phyloP scores from a whole-genome alignment of 1,140 invertebrate species.

The Anastrepha obliqua region DNA sequence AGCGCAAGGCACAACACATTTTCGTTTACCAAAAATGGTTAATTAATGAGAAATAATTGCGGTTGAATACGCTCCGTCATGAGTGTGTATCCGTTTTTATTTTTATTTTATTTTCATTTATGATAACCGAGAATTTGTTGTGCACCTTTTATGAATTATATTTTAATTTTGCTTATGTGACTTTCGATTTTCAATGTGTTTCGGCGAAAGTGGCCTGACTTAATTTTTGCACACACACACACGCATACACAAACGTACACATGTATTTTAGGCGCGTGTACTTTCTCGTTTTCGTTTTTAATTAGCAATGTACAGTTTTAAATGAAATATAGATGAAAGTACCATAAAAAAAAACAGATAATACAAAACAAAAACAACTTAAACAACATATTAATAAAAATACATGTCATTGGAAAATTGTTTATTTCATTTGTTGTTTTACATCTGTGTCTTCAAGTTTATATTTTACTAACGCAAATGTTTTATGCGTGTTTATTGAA shows the following conservation, averaged over 20 bases:
- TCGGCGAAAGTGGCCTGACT: not conserved
- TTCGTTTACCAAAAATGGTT: not conserved
- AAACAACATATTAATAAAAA: not conserved
- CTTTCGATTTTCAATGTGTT: not conserved
- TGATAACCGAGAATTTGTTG: not conserved
- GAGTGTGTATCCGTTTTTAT: not conserved
- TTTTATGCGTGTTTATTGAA: conserved; percentile 21
- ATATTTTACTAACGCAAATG: conserved; percentile 35
- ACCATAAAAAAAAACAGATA: conserved; percentile 37
- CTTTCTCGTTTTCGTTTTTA: conserved; percentile 34
- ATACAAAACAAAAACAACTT: not conserved
- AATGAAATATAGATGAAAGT: not conserved
- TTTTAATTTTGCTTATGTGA: conserved; percentile 4
- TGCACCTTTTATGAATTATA: conserved; percentile 18
- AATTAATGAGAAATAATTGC: not conserved
- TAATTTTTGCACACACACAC: conserved; percentile 18
- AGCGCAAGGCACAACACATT: not conserved
- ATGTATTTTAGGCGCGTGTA: not conserved
- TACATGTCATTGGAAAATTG: not conserved
- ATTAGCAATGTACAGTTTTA: conserved; percentile 43
- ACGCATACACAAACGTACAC: not conserved
- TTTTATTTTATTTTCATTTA: not conserved
- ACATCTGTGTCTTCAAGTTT: not conserved
- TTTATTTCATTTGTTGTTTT: conserved; percentile 39
- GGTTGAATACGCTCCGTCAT: not conserved